phyloP scores from a whole-genome alignment of 2,888 invertebrate species.

The Tanypteryx hageni region DNA sequence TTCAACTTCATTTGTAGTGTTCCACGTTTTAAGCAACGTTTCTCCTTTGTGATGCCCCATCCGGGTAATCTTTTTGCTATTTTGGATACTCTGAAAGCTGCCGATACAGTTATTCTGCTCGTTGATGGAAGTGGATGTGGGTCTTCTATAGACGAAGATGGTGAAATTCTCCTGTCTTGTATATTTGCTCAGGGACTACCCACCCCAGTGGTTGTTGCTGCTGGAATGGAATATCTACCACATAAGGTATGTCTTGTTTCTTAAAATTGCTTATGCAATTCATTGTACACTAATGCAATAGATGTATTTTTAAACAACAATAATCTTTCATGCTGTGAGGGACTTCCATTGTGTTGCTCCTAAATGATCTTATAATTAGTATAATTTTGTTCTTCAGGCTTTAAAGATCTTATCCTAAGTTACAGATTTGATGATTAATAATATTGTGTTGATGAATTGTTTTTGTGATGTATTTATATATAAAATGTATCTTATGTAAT shows the following conservation, averaged over 20 bases:
- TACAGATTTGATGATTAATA: conserved; percentile 65
- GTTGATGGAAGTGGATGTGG: conserved; percentile 83
- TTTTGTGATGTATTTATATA: background rate
- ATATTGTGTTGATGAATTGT: background rate
- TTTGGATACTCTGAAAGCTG: conserved; percentile 90
- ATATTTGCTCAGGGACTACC: conserved; percentile 90
- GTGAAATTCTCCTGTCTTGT: conserved; percentile 85
- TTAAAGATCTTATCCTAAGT: background rate
- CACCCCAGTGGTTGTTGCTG: conserved; percentile 85
- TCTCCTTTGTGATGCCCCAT: conserved; percentile 87
- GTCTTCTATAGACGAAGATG: conserved; percentile 83
- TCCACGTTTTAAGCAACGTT: conserved; percentile 92
- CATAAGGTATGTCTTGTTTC: conserved; percentile 77
- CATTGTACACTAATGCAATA: conserved; percentile 66
- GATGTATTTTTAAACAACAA: too few species aligned
- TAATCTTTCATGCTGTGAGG: too few species aligned
- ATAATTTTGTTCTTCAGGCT: too few species aligned
- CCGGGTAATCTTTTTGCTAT: conserved; percentile 84
- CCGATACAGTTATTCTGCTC: conserved; percentile 89
- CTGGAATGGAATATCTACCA: conserved; percentile 85
- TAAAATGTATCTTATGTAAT: conserved; percentile 30
- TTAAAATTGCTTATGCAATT: background rate
- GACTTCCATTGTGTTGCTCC: too few species aligned
- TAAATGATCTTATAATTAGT: too few species aligned
- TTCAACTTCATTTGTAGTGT: conserved; percentile 78